Evolutionary conservation across 2,888 invertebrate species (phyloP).

Genomic region (Tipula unca): DNA sequence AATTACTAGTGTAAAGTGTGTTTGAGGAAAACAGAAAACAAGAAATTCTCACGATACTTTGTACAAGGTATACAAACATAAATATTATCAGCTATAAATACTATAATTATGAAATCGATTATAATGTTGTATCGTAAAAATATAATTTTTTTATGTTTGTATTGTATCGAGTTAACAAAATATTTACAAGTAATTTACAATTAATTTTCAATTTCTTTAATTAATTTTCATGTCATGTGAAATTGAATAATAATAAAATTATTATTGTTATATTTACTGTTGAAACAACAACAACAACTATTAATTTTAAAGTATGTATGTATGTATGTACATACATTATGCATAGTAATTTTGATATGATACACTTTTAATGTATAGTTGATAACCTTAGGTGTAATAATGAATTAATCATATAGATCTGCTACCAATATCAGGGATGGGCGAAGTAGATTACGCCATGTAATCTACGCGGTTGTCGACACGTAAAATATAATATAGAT

Average conservation of each 20-base stretch:
- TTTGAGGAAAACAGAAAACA: too few relatives aligned
- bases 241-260: not conserved
- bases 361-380: not conserved
- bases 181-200: not conserved
- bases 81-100: too few relatives aligned
- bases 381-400: not conserved
- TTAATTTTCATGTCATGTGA: not conserved
- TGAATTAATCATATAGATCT: too few relatives aligned
- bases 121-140: too few relatives aligned
- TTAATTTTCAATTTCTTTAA: not conserved
- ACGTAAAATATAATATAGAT: too few relatives aligned
- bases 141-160: not conserved
- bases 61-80: too few relatives aligned
- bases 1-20: too few relatives aligned
- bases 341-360: not conserved
- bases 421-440: too few relatives aligned
- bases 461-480: too few relatives aligned
- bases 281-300: not conserved
- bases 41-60: too few relatives aligned
- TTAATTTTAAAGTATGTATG: not conserved
- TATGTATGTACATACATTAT: too few relatives aligned
- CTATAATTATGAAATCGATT: not conserved
- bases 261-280: not conserved
- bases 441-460: too few relatives aligned
- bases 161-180: not conserved